Evolutionary conservation across 2,888 invertebrate species (phyloP).

Genomic region (Aphodius sticticus): DNA sequence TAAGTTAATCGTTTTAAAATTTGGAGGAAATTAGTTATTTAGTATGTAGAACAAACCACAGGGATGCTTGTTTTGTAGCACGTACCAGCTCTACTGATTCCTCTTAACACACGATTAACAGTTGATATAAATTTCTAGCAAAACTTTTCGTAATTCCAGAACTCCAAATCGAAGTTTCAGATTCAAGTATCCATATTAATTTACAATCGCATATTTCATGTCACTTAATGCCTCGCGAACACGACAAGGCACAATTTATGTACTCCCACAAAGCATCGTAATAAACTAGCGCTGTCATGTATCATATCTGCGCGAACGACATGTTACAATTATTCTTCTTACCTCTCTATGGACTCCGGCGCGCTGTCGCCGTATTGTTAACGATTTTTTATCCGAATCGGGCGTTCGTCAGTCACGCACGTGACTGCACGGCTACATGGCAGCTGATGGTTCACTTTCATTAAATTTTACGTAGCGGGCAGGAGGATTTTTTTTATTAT

Average conservation of each 20-base stretch:
- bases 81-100: too few species aligned
- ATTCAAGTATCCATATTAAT: conserved; percentile 20
- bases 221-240: conserved; percentile 28
- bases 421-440: neutral
- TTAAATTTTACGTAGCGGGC: neutral
- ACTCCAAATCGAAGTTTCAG: neutral
- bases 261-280: conserved; percentile 28
- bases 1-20: neutral
- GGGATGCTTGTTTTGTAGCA: too few species aligned
- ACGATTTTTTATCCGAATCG: neutral
- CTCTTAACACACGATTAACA: too few species aligned
- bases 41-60: too few species aligned
- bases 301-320: conserved; percentile 25
- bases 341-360: neutral
- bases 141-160: too few species aligned
- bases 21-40: too few species aligned
- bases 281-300: conserved; percentile 29
- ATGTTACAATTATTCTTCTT: conserved; percentile 30
- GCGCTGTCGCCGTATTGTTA: neutral
- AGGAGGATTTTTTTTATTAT: neutral
- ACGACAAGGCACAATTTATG: conserved; percentile 31
- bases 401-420: neutral
- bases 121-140: too few species aligned
- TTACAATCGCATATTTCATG: conserved; percentile 29
- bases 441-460: conserved; percentile 4